Conservation (phyloP, 2,797 vertebrate genomes). For the Protosalanx chinensis region DNA sequence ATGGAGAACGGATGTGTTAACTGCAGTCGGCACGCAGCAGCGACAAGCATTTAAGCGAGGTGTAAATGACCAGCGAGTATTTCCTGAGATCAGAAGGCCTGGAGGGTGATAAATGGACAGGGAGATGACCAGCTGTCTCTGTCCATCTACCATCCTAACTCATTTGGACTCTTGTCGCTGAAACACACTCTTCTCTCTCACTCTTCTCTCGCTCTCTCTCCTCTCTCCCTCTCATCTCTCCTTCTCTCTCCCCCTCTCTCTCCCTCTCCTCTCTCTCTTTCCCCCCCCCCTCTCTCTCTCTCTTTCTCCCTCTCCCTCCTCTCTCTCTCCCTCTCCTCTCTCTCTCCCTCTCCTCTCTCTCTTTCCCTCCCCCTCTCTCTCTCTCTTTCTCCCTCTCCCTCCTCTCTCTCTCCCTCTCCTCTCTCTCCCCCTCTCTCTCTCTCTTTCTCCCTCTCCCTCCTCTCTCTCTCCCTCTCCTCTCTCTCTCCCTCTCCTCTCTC, state of each 20-base stretch:
- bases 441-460: background rate
- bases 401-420: background rate
- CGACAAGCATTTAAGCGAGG: conserved; percentile 37
- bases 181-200: conserved; percentile 18
- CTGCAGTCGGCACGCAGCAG: conserved; percentile 18
- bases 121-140: conserved; percentile 50
- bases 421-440: background rate
- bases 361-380: background rate
- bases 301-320: background rate
- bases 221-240: background rate
- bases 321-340: no score
- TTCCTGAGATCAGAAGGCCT: conserved; percentile 47
- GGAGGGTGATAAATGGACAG: conserved; percentile 51
- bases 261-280: background rate
- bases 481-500: no score
- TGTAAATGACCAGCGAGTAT: conserved; percentile 54
- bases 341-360: background rate
- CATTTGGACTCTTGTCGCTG: conserved; percentile 21
- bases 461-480: no score
- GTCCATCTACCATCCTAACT: conserved; percentile 3
- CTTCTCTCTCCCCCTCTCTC: conserved; percentile 1
- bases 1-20: conserved; percentile 48
- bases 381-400: background rate
- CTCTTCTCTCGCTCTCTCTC: background rate
- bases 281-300: background rate